phyloP scores from a whole-genome alignment of 2,888 invertebrate genomes.

The Dusona sp. region DNA sequence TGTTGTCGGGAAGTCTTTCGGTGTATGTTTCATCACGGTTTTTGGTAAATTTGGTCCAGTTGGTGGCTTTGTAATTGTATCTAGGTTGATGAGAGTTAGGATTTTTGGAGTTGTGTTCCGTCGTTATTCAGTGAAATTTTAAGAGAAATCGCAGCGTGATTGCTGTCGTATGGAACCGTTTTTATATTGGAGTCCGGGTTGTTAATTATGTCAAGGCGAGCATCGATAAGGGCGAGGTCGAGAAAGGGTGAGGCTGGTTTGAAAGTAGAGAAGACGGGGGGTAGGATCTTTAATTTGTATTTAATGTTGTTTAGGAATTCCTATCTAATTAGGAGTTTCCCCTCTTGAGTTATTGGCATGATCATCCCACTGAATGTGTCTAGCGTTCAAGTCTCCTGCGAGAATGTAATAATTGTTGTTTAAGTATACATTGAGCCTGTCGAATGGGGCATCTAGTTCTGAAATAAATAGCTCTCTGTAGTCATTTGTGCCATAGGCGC shows the following conservation, averaged over 20 bases:
- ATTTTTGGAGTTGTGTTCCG: background rate
- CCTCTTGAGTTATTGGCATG: conserved; percentile 1
- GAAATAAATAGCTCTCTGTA: background rate
- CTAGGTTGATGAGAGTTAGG: background rate
- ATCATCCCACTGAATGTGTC: conserved; percentile 2
- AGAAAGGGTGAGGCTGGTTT: conserved; percentile 17
- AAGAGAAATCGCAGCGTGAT: conserved; percentile 29
- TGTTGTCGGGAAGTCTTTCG: background rate
- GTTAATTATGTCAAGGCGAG: background rate
- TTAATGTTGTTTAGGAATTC: background rate
- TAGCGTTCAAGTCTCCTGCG: conserved; percentile 30
- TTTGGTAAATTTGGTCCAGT: background rate
- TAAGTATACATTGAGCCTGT: background rate
- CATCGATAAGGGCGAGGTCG: conserved; percentile 20
- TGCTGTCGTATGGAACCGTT: conserved; percentile 43
- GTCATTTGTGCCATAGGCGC: background rate
- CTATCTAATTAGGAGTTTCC: background rate
- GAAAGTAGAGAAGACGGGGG: background rate
- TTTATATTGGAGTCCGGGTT: background rate
- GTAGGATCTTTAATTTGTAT: background rate
- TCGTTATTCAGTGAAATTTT: background rate
- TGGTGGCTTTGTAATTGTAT: conserved; percentile 15
- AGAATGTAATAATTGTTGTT: conserved; percentile 21
- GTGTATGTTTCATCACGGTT: background rate
- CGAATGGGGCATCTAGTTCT: conserved; percentile 10